Evolutionary conservation across 2,888 invertebrate species (phyloP), one percentile per base, ranked within the genome.

Genomic region (Labia minor): DNA sequence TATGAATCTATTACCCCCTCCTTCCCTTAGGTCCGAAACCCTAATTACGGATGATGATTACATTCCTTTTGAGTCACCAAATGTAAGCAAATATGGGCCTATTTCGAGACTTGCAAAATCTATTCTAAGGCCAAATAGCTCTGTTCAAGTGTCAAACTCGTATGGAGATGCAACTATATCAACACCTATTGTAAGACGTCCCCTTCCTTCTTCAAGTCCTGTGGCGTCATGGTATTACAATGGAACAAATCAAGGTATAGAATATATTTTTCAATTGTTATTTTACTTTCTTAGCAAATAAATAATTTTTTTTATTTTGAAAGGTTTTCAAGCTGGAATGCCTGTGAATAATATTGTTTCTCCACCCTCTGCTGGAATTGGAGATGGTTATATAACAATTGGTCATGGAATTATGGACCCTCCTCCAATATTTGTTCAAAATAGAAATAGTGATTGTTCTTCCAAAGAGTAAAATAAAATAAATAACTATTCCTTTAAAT

Each of bases 11-110:
- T n/a, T n/a, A 4, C 49, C 16, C 16, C 14, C n/a, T 49, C 19
- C 37, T 66, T 65, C 61, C 37, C 66, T 10, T 67, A 73, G 82
- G 66, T 80, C 82, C 19, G 83, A 83, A 73, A 80, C 82, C 0
- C 80, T 83, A 70, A 73, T 83, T 64, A 81, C 82, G 37, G 84
- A 85, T 70, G 86, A 86, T 72, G 85, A 85, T 72, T 85, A 86
- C 73, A 84, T 86, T 66, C 86, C 86, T 6, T 86, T 86, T 75
- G 86, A 86, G 73, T 80, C 83, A 33, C 83, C 86, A 1, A 79
- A 83, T 20, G 83, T 84, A 18, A 86, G 85, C 71, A 86, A 86
- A 76, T 87, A 83, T 74, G 87, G 87, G 1, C 87, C 88, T 1
- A 88, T 88, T 71, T 86, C 86, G 1, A 78, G 84, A 61, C 71